Evolutionary conservation across 1,140 invertebrate species (phyloP).

Genomic region (Penaeus vannamei): DNA sequence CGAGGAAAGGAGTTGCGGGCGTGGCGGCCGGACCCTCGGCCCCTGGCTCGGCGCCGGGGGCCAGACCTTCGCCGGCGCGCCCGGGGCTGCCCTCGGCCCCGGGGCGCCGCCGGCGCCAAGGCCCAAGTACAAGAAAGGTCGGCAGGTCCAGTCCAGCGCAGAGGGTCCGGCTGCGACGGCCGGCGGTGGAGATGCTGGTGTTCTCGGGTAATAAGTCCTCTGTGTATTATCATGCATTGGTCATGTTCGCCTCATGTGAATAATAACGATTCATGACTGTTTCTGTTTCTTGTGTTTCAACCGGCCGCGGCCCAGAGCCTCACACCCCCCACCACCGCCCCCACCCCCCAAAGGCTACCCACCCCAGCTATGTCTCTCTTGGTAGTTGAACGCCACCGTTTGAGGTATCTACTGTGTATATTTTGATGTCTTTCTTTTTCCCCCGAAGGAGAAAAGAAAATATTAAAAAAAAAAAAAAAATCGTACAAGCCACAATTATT

Average conservation of each 20-base stretch:
- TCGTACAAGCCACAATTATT: conserved; percentile 43
- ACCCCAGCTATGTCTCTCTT: conserved; percentile 18
- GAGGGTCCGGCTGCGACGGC: too few relatives aligned
- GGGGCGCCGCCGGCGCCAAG: too few relatives aligned
- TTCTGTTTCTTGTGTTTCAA: conserved; percentile 50
- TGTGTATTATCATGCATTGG: conserved; percentile 60
- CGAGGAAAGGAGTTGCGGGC: conserved; percentile 4
- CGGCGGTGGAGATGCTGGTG: background rate
- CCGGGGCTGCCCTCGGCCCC: too few relatives aligned
- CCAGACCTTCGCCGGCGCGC: too few relatives aligned
- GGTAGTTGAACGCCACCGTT: conserved; percentile 14
- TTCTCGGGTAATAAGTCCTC: conserved; percentile 42
- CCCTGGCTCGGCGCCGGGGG: conserved; percentile 25
- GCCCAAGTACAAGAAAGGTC: too few relatives aligned
- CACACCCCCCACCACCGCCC: too few relatives aligned
- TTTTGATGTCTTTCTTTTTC: conserved; percentile 60
- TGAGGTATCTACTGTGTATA: conserved; percentile 51
- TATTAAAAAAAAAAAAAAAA: background rate
- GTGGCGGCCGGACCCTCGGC: background rate
- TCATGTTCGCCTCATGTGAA: conserved; percentile 54
- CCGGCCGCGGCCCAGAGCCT: conserved; percentile 23
- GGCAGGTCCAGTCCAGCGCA: too few relatives aligned
- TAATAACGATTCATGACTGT: conserved; percentile 45
- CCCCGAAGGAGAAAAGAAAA: too few relatives aligned
- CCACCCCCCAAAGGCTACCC: too few relatives aligned